Evolutionary conservation across 2,113 vertebrate genomes (phyloP), one percentile per base, ranked within the genome.

Genomic region (Macquaria ambigua): DNA sequence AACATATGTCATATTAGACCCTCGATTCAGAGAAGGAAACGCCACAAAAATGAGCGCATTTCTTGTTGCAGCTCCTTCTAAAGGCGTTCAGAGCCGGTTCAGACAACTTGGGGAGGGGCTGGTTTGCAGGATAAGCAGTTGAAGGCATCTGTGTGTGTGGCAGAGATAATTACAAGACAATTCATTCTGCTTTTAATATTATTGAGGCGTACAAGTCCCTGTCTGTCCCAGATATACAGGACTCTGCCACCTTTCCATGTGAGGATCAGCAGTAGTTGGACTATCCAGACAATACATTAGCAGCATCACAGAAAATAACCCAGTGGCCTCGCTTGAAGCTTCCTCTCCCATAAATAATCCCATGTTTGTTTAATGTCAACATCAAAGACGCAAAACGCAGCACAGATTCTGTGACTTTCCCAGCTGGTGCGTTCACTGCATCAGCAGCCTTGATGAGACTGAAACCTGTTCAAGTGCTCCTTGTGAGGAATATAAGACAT

Each of bases 221-320:
- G 41, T 61, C 8, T 18, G 18, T 71, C 77, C 43, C 20, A 48
- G 39, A 62, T 63, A 31, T 53, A 12, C 48, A 16, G 48, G 73
- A 23, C 55, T 74, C 15, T 20, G 25, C 11, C 52, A 43, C 31
- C 6, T 81, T 20, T 48, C 31, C 68, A 28, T 23, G 12, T 16
- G 50, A 50, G 18, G 56, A 46, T 84, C 50, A 41, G 71, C 72
- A 67, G 41, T 7, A 16, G 31, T 5, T 59, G 25, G 52, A 46
- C 2, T 28, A 34, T 61, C 23, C 77, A 85, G 79, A 79, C 70
- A 56, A 37, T 39, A 70, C 74, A 55, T 81, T 46, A 56, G 20
- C 23, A 21, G 59, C 56, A 5, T 21, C 5, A 74, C n/a, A 25
- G 46, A 75, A 50, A 62, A 46, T 20, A 69, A 84, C 58, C 31